Evolutionary conservation across 1,140 invertebrate species (phyloP), one percentile per base, ranked within the genome.

Genomic region (Aphidius gifuensis): DNA sequence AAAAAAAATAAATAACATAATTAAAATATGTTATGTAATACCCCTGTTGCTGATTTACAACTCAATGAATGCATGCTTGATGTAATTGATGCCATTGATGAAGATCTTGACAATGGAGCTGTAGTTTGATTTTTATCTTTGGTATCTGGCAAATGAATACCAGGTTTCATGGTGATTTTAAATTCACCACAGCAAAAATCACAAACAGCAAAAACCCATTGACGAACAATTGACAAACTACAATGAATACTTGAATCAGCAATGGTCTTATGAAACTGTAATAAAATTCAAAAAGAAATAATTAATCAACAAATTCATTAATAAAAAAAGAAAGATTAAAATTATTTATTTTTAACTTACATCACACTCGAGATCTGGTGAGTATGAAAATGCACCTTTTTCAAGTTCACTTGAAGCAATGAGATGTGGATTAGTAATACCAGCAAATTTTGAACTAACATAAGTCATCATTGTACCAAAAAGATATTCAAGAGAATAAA

Each of bases 141-240:
- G 8, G 46, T 49, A 59, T 5, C 7, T 0, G 85, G 84, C 46
- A 78, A 70, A 68, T 87, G 86, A 4, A 71, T 47, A 1, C 83
- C 85, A 8, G 79, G 72, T 1, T 72, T 61, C 46, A 82, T 58
- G 0, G 70, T 39, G 6, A 87, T 74, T 39, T 71, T 74, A 9
- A 84, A 65, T 6, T 74, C 61, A 1, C 74, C 64, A 64, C 85
- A 87, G 64, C 83, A 84, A 55, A 74, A 71, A 66, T 86, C 84
- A 40, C 84, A 83, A 5, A 87, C 68, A 1, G 79, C 81, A 71
- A 75, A 87, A 3, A 78, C 81, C 82, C 83, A 85, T 50, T 85
- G 78, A 42, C 80, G 81, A 0, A 80, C 78, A 4, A 80, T 74
- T 0, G 85, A 82, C 46, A 74, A 66, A 46, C 83, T 85, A 65